A percentile compares a stretch with the other conserved stretches of the same genome.
These are phyloP conservation scores for Ditula angustiorana DNA, from an alignment of 2,888 invertebrate species.

Conservation along the genomic window DNA sequence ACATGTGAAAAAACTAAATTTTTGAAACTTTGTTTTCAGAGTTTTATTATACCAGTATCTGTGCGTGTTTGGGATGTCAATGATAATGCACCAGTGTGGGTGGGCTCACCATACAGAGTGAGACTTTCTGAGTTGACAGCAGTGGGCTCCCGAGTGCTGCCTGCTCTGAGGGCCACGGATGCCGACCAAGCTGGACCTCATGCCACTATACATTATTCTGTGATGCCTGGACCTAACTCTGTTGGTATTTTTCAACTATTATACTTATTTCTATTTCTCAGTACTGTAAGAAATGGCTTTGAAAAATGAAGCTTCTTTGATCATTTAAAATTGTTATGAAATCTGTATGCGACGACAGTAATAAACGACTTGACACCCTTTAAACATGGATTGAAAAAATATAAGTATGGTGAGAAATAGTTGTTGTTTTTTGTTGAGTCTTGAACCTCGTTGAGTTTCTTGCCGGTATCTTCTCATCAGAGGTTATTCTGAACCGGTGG, in stretches of 20 bases:
- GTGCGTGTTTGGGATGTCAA: conserved; percentile 96
- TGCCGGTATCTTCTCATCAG: too few species aligned
- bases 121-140: conserved; percentile 94
- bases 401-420: too few species aligned
- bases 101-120: conserved; percentile 92
- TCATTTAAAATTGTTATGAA: too few species aligned
- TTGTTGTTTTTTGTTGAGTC: too few species aligned
- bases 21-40: conserved; percentile 68
- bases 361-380: too few species aligned
- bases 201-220: conserved; percentile 93
- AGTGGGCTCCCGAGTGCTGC: conserved; percentile 89
- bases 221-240: conserved; percentile 91
- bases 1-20: too few species aligned
- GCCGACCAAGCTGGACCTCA: conserved; percentile 95
- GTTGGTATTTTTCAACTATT: conserved; percentile 67
- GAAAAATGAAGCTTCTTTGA: too few species aligned
- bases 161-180: conserved; percentile 92
- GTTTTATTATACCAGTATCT: conserved; percentile 92
- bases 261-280: neutral
- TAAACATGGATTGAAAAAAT: too few species aligned
- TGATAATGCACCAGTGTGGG: conserved; percentile 94
- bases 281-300: too few species aligned
- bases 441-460: too few species aligned
- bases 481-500: too few species aligned
- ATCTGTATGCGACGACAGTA: too few species aligned